Evolutionary conservation across 2,113 vertebrate genomes (phyloP), one percentile per base, ranked within the genome.

Genomic region (Thymallus thymallus): DNA sequence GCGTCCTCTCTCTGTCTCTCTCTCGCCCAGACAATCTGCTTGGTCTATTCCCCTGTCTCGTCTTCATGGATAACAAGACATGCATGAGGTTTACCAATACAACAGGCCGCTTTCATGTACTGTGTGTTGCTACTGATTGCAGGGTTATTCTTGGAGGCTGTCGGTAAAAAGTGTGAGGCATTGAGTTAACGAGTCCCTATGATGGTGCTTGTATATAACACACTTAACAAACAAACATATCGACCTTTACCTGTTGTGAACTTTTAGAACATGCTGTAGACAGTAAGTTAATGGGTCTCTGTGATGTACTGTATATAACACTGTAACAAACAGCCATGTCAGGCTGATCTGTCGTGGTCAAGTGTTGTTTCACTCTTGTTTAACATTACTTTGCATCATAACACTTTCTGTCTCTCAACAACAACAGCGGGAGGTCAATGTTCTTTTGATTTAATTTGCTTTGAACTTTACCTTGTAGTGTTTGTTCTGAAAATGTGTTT

Each of bases 51-150:
- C 23, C 61, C 23, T 29, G 24, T 63, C 61, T 63, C 61, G 89
- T 89, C 79, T 79, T 81, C 84, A 86, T 89, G 89, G 87, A 87
- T 86, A 87, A 89, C 84, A 76, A 88, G 89, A 84, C 80, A 74
- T 81, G 82, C 75, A 80, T 86, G 82, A 68, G 84, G 88, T 90
- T 89, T 80, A 79, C 84, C 85, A 83, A 85, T 80, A 86, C 80
- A 88, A 84, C 78, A 73, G 80, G 41, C 78, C 68, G 81, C n/a
- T n/a, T n/a, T n/a, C 84, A 12, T 41, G 10, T 41, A 73, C 82
- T 75, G 71, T 76, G 84, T 61, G 69, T 74, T 87, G 80, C 30
- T 74, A 41, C 84, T 82, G 79, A 81, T 81, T 79, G 85, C 18
- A 0, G 32, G 45, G 71, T 55, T 29, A 77, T 76, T 69, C 18